These are phyloP conservation scores for Umimayanthus kanabou DNA, from an alignment of 92 coral and sea anemone species.

Conservation along the genomic window DNA sequence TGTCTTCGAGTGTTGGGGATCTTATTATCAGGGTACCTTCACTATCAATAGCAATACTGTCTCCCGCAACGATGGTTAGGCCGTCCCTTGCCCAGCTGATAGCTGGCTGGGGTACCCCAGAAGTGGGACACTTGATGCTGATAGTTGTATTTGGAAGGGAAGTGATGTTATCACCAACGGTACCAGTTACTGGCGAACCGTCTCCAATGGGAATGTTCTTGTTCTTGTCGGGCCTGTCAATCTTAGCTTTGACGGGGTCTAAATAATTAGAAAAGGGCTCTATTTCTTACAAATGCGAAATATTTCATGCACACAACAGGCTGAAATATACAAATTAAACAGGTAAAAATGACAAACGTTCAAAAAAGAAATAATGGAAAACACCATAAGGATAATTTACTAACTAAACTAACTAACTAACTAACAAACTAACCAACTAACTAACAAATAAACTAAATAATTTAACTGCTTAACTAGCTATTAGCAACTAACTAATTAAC, in stretches of 20 bases:
- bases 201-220: neutral
- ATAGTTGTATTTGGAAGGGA: constrained; percentile 23
- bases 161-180: constrained; percentile 21
- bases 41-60: neutral
- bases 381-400: too few species aligned
- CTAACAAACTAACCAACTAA: too few species aligned
- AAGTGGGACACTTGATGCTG: constrained; percentile 10
- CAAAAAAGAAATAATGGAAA: too few species aligned
- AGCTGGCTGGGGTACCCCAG: constrained; percentile 3
- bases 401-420: too few species aligned
- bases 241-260: constrained; percentile 16
- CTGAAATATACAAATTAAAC: too few species aligned
- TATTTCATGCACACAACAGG: too few species aligned
- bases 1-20: neutral
- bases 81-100: constrained; percentile 14
- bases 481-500: too few species aligned
- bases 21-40: neutral
- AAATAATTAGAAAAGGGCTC: too few species aligned
- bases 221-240: neutral
- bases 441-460: too few species aligned
- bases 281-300: too few species aligned
- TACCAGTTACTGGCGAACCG: neutral
- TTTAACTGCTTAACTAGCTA: too few species aligned
- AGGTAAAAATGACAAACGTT: too few species aligned
- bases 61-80: neutral